A percentile compares a stretch with the other conserved stretches of the same genome.
Conservation (phyloP, 2,797 vertebrate genomes). For the Onychomys leucogaster region DNA sequence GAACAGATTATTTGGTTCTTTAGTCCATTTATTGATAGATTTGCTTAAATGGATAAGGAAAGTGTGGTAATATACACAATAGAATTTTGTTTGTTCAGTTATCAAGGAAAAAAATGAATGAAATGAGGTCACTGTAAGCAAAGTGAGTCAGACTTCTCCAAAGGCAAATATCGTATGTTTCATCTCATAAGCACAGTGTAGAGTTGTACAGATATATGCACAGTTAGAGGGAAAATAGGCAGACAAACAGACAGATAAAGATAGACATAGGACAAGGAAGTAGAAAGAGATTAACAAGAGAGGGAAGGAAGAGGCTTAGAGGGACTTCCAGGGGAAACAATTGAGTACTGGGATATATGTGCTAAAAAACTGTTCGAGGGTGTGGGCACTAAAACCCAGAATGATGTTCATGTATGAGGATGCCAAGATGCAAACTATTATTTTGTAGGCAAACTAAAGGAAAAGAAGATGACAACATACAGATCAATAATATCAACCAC, state of each 20-base stretch:
- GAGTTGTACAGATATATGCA: neutral
- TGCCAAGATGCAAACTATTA: neutral
- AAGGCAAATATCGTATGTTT: neutral
- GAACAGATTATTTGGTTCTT: neutral
- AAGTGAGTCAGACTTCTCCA: neutral
- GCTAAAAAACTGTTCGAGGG: neutral
- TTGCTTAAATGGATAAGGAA: neutral
- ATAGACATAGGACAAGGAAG: neutral
- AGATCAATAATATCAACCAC: neutral
- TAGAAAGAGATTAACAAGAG: neutral
- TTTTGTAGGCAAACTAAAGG: neutral
- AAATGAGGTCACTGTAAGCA: neutral
- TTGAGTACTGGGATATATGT: neutral
- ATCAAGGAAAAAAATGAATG: neutral
- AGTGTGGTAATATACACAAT: neutral
- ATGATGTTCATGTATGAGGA: neutral
- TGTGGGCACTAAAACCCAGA: neutral
- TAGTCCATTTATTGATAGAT: neutral
- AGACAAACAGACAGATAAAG: neutral
- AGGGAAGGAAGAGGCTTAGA: neutral
- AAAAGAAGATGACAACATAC: neutral
- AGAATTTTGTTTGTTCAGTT: neutral
- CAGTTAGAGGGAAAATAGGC: neutral
- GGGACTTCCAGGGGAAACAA: neutral
- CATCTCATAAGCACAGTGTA: neutral